Base-by-base conservation (phyloP, 2,113 vertebrate species). In the Nipponia nippon region DNA sequence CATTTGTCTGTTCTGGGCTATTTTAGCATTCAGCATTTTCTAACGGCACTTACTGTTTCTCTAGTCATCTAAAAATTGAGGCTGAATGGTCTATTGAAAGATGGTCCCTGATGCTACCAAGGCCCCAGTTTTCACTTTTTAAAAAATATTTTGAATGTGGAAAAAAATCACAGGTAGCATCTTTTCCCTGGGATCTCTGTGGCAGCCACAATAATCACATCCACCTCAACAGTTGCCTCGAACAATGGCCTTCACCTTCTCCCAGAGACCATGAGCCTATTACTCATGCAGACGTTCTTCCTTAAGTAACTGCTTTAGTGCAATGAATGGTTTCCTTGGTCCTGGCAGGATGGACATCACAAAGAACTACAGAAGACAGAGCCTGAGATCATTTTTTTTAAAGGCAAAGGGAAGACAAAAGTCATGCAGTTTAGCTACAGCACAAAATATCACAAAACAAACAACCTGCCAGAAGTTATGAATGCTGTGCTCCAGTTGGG, bases 351-450 rank as follows among this genome's bases (percentile, higher is more conserved):
- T 1, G 2, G 49, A 40, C 36, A 79, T 20, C 23, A 11, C 40
- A 21, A 47, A 40, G 63, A 70, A 47, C 1, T 5, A 20, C 0
- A 0, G 5, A 34, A 77, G 40, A 8, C 58, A 46, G 49, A 59
- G 46, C 30, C 59, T 16, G 22, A 77, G 46, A 69, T 19, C 1
- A 6, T 7, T 32, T 25, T 25, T 49, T 49, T 56, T 14, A 46
- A 32, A 49, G 62, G 10, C 47, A 67, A 25, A 44, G 19, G 34
- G 42, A 30, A 67, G 47, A 16, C 1, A 0, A 36, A 69, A 83
- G 36, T 14, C 10, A 6, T 10, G 25, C 4, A 29, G 49, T 10
- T 65, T 71, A 87, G 19, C n/a, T 47, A 38, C 34, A 47, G 47
- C 61, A 75, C 23, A 13, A 18, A 80, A 47, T 18, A 52, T 18